Percentiles rank a stretch among this genome's conserved stretches.
These are phyloP conservation scores for Scopus umbretta DNA, from an alignment of 2,113 vertebrate genomes.

Conservation along the genomic window DNA sequence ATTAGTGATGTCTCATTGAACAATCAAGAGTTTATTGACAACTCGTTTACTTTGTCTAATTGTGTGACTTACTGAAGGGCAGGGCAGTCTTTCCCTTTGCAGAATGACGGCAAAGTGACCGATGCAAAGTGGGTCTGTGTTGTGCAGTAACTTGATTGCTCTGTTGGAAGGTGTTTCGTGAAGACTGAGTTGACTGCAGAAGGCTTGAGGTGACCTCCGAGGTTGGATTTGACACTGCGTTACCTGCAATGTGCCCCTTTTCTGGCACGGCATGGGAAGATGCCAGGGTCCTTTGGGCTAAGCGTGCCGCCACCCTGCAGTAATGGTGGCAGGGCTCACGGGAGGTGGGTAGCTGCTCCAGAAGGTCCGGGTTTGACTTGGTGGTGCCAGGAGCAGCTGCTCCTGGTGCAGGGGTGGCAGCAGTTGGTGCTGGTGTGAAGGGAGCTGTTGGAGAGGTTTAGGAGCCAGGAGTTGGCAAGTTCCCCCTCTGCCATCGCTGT, in stretches of 20 bases:
- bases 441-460: background rate
- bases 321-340: background rate
- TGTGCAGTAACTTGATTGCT: background rate
- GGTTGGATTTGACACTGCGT: background rate
- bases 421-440: background rate
- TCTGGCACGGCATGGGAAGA: background rate
- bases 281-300: background rate
- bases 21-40: background rate
- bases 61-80: background rate
- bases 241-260: background rate
- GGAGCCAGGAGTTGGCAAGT: background rate
- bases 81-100: background rate
- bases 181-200: background rate
- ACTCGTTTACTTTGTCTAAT: slow-evolving; percentile 3
- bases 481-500: background rate
- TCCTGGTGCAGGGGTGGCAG: background rate
- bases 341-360: background rate
- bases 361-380: background rate
- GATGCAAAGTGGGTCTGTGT: background rate
- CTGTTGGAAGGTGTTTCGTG: background rate
- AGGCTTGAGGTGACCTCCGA: background rate
- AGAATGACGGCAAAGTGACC: background rate
- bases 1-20: background rate
- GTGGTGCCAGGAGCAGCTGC: background rate
- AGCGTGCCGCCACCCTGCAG: background rate